phyloP scores from a whole-genome alignment of 2,797 vertebrate genomes.

The Falco novaeseelandiae region DNA sequence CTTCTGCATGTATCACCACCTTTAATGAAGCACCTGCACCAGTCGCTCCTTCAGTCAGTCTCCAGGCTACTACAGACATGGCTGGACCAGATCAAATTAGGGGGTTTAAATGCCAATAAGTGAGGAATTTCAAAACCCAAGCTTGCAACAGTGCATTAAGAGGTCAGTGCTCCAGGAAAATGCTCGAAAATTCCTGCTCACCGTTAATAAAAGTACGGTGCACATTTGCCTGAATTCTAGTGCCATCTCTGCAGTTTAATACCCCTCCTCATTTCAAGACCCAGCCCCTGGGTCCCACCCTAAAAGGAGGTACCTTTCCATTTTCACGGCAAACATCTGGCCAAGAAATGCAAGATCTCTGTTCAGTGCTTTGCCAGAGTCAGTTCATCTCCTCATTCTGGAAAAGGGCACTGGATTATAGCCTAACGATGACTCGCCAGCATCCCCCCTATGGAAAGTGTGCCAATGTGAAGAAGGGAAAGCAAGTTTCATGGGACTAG shows the following conservation, averaged over 20 bases:
- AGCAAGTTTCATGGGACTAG: not conserved
- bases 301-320: not conserved
- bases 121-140: not conserved
- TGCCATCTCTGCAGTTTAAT: not conserved
- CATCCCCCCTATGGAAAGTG: rapidly evolving
- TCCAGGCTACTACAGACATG: not conserved
- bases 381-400: not conserved
- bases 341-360: not conserved
- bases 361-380: not conserved
- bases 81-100: not conserved
- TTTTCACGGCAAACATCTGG: not conserved
- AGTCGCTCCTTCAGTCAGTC: not conserved
- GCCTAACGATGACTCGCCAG: not conserved
- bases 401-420: not conserved
- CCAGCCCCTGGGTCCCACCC: not conserved
- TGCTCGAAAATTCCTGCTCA: not conserved
- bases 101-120: not conserved
- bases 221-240: not conserved
- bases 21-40: not conserved
- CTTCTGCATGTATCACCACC: not conserved
- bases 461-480: not conserved
- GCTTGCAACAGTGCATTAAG: not conserved
- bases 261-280: not conserved
- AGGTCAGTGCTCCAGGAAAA: not conserved
- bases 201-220: not conserved